Conservation (phyloP, 1,140 invertebrate genomes). For the Cylas formicarius region DNA sequence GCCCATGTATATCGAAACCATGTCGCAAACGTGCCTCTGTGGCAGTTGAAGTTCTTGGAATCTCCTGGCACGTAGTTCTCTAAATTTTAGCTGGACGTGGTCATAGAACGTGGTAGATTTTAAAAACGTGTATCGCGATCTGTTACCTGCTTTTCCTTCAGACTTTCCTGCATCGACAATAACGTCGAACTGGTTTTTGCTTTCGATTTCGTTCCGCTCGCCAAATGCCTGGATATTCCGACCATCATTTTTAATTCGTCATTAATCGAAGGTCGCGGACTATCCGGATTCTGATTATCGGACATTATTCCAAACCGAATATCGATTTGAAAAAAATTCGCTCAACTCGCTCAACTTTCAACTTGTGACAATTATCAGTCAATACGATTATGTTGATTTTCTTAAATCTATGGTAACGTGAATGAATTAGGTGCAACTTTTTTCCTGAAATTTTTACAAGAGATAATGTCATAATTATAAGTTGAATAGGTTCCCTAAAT, state of each 20-base stretch:
- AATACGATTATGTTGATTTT: too few relatives aligned
- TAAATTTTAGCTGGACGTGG: conserved; percentile 29
- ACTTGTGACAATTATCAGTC: too few relatives aligned
- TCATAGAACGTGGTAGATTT: not conserved
- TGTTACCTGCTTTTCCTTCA: conserved; percentile 26
- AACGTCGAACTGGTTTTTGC: conserved; percentile 20
- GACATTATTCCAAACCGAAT: too few relatives aligned
- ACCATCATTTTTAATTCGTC: conserved; percentile 25
- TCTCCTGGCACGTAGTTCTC: conserved; percentile 38
- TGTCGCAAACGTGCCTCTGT: conserved; percentile 57
- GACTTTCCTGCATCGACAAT: conserved; percentile 27
- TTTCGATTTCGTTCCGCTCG: conserved; percentile 14
- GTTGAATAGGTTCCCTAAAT: too few relatives aligned
- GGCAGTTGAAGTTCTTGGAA: conserved; percentile 46
- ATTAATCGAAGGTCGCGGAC: too few relatives aligned
- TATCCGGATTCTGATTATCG: too few relatives aligned
- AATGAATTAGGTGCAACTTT: too few relatives aligned
- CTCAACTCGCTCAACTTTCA: too few relatives aligned
- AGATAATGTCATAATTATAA: too few relatives aligned
- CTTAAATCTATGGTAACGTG: too few relatives aligned
- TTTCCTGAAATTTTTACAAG: too few relatives aligned
- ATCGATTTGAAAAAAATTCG: too few relatives aligned
- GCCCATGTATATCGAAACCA: conserved; percentile 51
- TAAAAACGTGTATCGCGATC: not conserved
- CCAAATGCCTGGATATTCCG: conserved; percentile 24